phyloP scores from a whole-genome alignment of 1,140 invertebrate genomes.

The Drosophila jambulina region DNA sequence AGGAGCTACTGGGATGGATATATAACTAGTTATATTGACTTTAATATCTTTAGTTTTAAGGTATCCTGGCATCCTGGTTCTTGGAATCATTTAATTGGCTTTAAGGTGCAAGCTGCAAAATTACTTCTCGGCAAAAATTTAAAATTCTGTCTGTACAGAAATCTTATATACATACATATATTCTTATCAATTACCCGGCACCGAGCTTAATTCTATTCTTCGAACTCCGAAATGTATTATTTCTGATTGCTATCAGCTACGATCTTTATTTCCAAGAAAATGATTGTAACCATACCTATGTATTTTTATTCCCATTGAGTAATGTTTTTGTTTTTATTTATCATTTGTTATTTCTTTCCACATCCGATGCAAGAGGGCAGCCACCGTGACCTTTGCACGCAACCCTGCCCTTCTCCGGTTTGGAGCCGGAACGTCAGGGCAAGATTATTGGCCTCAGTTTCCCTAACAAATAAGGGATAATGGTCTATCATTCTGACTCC shows the following conservation, averaged over 20 bases:
- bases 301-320: no score
- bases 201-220: background rate
- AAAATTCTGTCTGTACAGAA: no score
- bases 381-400: slow-evolving; percentile 91
- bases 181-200: background rate
- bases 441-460: slow-evolving; percentile 86
- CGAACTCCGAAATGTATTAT: background rate
- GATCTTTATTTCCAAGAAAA: background rate
- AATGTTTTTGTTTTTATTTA: background rate
- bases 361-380: slow-evolving; percentile 86
- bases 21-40: no score
- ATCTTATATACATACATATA: no score
- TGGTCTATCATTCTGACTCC: slow-evolving; percentile 85
- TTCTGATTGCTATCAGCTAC: background rate
- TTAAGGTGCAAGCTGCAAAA: no score
- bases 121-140: no score
- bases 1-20: background rate
- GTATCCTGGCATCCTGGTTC: no score
- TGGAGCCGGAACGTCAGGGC: slow-evolving; percentile 87
- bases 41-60: no score
- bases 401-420: slow-evolving; percentile 90
- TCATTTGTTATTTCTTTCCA: no score
- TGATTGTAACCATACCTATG: background rate
- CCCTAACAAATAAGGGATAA: slow-evolving; percentile 85
- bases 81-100: no score